Evolutionary conservation across 2,113 vertebrate genomes (phyloP).

Genomic region (Oceanodroma tethys): DNA sequence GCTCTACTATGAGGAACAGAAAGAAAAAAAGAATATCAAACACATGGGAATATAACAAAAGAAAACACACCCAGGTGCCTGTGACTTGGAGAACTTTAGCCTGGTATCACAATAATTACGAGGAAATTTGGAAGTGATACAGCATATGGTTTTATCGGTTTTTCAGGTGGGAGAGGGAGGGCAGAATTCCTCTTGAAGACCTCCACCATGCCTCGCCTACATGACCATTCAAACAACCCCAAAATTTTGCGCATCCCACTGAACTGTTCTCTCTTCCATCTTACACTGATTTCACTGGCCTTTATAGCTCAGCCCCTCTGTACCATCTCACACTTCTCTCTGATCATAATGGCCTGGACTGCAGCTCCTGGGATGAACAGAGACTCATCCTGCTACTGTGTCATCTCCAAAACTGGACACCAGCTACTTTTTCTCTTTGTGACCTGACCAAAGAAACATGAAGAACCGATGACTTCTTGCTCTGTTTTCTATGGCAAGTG

Average conservation of each 20-base stretch:
- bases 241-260: neutral
- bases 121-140: neutral
- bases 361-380: neutral
- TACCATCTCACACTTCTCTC: neutral
- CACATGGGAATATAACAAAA: neutral
- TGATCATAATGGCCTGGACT: neutral
- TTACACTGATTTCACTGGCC: neutral
- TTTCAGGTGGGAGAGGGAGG: neutral
- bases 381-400: neutral
- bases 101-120: neutral
- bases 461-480: neutral
- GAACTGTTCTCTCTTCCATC: neutral
- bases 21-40: neutral
- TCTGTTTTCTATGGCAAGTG: neutral
- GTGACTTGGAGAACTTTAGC: neutral
- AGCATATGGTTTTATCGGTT: neutral
- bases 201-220: neutral
- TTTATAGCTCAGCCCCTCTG: accelerated
- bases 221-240: accelerated
- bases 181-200: neutral
- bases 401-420: neutral
- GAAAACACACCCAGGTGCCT: neutral
- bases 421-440: neutral
- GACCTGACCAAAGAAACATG: neutral
- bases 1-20: neutral